phyloP scores from a whole-genome alignment of 2,888 invertebrate genomes.

The Lapara coniferarum region DNA sequence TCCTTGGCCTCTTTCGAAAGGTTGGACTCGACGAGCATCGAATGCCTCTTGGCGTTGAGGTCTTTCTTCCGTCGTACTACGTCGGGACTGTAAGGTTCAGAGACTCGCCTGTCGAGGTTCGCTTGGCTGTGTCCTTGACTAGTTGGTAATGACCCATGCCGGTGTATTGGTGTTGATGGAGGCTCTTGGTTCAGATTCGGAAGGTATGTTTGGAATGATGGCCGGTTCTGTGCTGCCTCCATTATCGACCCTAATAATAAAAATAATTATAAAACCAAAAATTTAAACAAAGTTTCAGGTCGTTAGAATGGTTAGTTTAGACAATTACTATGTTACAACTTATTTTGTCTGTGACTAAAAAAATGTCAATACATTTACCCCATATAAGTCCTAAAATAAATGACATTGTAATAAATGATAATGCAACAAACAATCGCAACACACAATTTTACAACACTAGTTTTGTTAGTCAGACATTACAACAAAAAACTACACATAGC shows the following conservation, averaged over 20 bases:
- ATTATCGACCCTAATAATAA: conserved; percentile 84
- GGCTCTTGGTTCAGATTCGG: conserved; percentile 63
- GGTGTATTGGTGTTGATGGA: conserved; percentile 56
- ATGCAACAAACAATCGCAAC: not conserved
- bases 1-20: conserved; percentile 68
- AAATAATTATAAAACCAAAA: not conserved
- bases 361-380: not conserved
- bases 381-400: not conserved
- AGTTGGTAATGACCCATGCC: conserved; percentile 62
- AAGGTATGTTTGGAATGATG: conserved; percentile 79
- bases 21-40: conserved; percentile 74
- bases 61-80: conserved; percentile 73
- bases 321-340: not conserved
- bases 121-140: conserved; percentile 48
- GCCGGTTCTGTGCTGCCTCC: conserved; percentile 87
- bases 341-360: not conserved
- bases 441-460: not conserved
- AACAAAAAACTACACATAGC: not conserved
- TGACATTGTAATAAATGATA: too few species aligned
- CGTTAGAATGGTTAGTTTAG: not conserved
- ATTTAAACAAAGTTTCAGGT: not conserved
- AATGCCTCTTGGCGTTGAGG: conserved; percentile 69
- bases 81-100: conserved; percentile 74
- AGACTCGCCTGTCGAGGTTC: conserved; percentile 65
- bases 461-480: not conserved